These are phyloP conservation scores for Sycobia sp. DNA, from an alignment of 1,140 invertebrate species.

Conservation along the genomic window DNA sequence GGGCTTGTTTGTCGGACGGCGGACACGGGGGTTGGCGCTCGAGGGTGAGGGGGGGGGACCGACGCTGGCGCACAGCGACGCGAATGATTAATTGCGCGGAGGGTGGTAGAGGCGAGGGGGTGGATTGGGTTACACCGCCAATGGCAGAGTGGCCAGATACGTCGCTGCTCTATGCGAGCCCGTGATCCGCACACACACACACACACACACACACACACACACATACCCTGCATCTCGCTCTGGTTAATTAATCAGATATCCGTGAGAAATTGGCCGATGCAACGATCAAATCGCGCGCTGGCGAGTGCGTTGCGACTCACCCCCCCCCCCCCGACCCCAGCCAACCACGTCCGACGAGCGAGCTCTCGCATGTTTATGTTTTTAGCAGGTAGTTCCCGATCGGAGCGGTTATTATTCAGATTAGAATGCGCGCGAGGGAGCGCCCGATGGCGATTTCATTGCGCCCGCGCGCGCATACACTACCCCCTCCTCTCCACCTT, in stretches of 20 bases:
- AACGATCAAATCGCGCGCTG: background rate
- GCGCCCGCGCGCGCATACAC: no score
- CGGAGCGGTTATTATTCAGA: constrained; percentile 10
- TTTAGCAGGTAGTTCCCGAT: constrained; percentile 24
- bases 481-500: no score
- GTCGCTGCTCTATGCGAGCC: no score
- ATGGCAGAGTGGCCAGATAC: no score
- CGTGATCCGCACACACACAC: no score
- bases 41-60: constrained; percentile 13
- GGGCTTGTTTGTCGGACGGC: no score
- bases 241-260: constrained; percentile 62
- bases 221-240: no score
- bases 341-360: background rate
- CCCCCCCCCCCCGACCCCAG: background rate
- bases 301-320: background rate
- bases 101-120: background rate
- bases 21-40: no score
- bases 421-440: constrained; percentile 13
- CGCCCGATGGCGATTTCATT: constrained; percentile 10
- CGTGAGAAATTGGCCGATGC: constrained; percentile 41
- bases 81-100: constrained; percentile 54
- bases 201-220: no score
- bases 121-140: constrained; percentile 25
- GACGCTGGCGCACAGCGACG: constrained; percentile 11
- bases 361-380: constrained; percentile 5